Conservation (phyloP, 2,888 invertebrate genomes). For the Aelia acuminata region DNA sequence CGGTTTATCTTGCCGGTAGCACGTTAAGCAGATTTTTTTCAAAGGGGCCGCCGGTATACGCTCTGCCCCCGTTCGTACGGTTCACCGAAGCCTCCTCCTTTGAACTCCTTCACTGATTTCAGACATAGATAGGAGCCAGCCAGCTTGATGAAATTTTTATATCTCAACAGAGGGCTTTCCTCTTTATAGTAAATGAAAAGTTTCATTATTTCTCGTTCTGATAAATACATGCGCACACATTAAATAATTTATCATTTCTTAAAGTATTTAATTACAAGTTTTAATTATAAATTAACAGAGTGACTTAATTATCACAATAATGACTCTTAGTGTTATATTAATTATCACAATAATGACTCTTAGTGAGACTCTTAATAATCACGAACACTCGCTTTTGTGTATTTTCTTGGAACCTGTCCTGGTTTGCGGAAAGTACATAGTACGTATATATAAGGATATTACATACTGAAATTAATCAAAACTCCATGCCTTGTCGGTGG, state of each 20-base stretch:
- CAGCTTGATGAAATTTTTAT: background rate
- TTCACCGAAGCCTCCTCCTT: background rate
- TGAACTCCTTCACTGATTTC: background rate
- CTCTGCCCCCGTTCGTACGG: background rate
- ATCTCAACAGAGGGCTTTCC: background rate
- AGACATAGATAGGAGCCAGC: background rate
- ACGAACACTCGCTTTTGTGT: background rate
- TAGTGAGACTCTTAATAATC: too few species aligned
- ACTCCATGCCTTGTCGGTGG: background rate
- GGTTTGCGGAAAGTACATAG: background rate
- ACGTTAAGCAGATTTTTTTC: background rate
- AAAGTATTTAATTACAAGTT: too few species aligned
- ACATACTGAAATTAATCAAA: background rate
- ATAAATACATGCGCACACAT: too few species aligned
- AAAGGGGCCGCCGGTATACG: background rate
- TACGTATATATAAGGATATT: background rate
- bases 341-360: too few species aligned
- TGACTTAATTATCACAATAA: too few species aligned
- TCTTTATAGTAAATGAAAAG: background rate
- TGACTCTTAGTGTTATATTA: too few species aligned
- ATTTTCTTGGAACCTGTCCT: background rate
- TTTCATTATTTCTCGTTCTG: too few species aligned
- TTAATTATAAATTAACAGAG: too few species aligned
- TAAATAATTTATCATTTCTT: too few species aligned
- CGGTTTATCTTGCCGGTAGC: background rate